These are phyloP conservation scores for Camelus dromedarius DNA, from an alignment of 2,113 vertebrate species.

Conservation along the genomic window DNA sequence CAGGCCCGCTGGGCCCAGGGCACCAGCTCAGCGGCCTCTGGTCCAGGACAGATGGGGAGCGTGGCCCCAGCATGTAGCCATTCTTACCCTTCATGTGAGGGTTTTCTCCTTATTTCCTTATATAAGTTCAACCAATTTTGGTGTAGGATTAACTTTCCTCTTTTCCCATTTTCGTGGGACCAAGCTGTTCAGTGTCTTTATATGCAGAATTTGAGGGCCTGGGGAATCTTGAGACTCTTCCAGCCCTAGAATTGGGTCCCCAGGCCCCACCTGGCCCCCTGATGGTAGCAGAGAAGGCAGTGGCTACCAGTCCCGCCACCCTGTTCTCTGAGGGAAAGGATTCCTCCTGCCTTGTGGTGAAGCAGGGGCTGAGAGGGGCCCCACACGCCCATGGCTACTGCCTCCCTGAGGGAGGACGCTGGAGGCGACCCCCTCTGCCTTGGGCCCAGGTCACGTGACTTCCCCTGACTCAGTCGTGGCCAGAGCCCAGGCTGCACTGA, in stretches of 20 bases:
- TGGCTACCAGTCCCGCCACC: neutral
- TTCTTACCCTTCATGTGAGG: neutral
- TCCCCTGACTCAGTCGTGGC: rapidly evolving
- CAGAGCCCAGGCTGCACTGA: neutral
- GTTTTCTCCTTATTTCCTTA: neutral
- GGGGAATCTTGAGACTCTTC: neutral
- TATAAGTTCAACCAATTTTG: neutral
- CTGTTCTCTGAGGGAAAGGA: neutral
- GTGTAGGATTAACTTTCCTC: neutral
- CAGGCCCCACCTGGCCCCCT: neutral
- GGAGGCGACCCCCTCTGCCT: neutral
- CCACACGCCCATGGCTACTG: neutral
- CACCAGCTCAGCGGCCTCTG: neutral
- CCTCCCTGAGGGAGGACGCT: neutral
- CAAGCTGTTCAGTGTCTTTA: neutral
- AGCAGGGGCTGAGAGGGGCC: neutral
- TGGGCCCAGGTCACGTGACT: rapidly evolving
- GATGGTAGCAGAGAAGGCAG: neutral
- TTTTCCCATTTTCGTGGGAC: neutral
- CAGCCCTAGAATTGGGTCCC: neutral
- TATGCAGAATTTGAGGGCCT: neutral
- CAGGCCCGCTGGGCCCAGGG: rapidly evolving
- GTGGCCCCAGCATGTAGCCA: neutral
- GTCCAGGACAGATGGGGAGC: rapidly evolving
- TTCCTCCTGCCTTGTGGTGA: neutral